Conservation (phyloP, 2,888 invertebrate genomes). For the Athalia rosae region DNA sequence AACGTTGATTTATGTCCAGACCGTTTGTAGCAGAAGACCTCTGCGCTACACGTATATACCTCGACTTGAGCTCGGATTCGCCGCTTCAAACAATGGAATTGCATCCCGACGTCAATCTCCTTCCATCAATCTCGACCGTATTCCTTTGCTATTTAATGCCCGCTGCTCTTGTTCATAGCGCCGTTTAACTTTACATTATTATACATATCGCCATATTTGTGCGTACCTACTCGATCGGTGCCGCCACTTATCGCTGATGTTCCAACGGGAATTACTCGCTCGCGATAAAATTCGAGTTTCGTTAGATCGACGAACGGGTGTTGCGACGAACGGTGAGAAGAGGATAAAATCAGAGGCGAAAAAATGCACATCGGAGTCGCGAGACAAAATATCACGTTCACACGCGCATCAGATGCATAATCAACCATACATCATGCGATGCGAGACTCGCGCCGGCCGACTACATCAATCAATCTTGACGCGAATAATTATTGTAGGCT, state of each 20-base stretch:
- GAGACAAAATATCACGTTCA: slow-evolving; percentile 31
- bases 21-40: slow-evolving; percentile 2
- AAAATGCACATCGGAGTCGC: neutral
- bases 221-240: too few relatives aligned
- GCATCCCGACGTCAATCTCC: slow-evolving; percentile 71
- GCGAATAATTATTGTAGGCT: slow-evolving; percentile 45
- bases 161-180: slow-evolving; percentile 48
- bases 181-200: slow-evolving; percentile 46
- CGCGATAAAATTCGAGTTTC: too few relatives aligned
- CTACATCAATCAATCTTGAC: slow-evolving; percentile 48
- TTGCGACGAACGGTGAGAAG: neutral
- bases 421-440: slow-evolving; percentile 3
- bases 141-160: slow-evolving; percentile 55
- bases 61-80: slow-evolving; percentile 33
- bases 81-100: slow-evolving; percentile 71
- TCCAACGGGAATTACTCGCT: too few relatives aligned
- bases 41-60: neutral
- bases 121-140: slow-evolving; percentile 69
- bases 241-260: neutral
- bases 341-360: neutral
- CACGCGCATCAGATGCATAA: slow-evolving; percentile 1
- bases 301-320: too few relatives aligned
- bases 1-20: slow-evolving; percentile 42
- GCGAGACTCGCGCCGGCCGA: slow-evolving; percentile 19
- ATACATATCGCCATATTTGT: neutral